Percentiles rank a stretch among this genome's conserved stretches.
Conservation (phyloP, 35 echinoderm and acorn worm species). For the Ophioderma brevispina region DNA sequence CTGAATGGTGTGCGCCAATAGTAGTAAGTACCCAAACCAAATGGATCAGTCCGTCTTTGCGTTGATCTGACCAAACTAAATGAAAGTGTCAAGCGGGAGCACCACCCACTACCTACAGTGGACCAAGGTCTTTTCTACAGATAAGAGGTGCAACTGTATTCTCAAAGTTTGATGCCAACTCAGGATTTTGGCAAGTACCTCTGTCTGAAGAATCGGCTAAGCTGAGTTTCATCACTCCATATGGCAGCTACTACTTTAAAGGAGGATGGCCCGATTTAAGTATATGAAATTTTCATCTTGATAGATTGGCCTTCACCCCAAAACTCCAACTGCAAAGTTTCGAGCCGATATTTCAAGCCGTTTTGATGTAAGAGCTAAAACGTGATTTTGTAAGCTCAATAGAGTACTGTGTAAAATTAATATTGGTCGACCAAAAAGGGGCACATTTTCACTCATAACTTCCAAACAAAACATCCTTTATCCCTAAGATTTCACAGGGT, state of each 20-base stretch:
- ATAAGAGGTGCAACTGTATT: constrained; percentile 48
- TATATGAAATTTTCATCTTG: too few relatives aligned
- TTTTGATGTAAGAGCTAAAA: too few relatives aligned
- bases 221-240: constrained; percentile 68
- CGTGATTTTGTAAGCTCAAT: too few relatives aligned
- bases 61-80: constrained; percentile 55
- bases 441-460: too few relatives aligned
- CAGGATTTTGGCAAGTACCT: constrained; percentile 58
- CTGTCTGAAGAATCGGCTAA: constrained; percentile 25
- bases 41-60: constrained; percentile 27
- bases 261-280: too few relatives aligned
- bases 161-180: constrained; percentile 60
- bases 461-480: too few relatives aligned
- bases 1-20: constrained; percentile 44
- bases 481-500: too few relatives aligned
- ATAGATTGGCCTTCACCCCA: too few relatives aligned
- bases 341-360: too few relatives aligned
- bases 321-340: too few relatives aligned
- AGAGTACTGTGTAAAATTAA: too few relatives aligned
- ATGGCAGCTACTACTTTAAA: constrained; percentile 46
- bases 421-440: too few relatives aligned
- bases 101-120: constrained; percentile 28
- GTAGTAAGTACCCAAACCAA: constrained; percentile 47
- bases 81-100: constrained; percentile 25
- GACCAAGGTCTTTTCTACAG: constrained; percentile 6